These are phyloP conservation scores for Sebastes taczanowskii DNA, from an alignment of 2,797 vertebrate species.

Conservation along the genomic window DNA sequence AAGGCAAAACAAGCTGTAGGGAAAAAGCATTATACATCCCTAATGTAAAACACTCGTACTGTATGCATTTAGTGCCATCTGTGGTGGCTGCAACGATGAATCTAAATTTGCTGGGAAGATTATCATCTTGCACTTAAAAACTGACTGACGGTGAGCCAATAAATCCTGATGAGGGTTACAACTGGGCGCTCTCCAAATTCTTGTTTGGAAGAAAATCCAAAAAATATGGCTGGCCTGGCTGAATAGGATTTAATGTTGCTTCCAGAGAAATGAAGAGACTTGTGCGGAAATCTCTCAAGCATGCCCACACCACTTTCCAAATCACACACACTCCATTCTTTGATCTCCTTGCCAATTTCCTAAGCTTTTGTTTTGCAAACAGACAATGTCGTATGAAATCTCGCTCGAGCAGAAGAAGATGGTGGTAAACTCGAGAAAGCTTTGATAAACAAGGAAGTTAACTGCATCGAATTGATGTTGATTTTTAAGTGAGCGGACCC, in stretches of 20 bases:
- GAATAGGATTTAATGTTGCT: conserved; percentile 68
- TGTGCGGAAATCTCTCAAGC: conserved; percentile 66
- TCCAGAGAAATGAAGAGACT: conserved; percentile 71
- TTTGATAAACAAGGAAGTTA: conserved; percentile 40
- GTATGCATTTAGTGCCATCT: conserved; percentile 62
- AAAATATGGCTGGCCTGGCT: conserved; percentile 63
- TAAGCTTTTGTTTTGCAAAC: conserved; percentile 73
- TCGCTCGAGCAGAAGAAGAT: conserved; percentile 55
- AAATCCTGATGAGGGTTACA: conserved; percentile 55
- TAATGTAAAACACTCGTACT: conserved; percentile 38
- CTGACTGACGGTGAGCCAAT: conserved; percentile 47
- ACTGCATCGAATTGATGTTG: background rate
- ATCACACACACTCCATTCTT: conserved; percentile 65
- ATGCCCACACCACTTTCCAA: conserved; percentile 47
- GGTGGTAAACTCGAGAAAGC: conserved; percentile 51
- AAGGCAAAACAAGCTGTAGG: conserved; percentile 36
- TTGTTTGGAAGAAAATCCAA: conserved; percentile 68
- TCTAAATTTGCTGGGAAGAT: conserved; percentile 69
- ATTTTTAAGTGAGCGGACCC: conserved; percentile 1
- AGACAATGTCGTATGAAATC: conserved; percentile 57
- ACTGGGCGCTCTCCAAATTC: conserved; percentile 67
- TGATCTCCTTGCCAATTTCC: conserved; percentile 73
- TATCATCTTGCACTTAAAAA: conserved; percentile 66
- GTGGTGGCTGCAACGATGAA: conserved; percentile 48
- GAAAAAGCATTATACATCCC: conserved; percentile 9